Evolutionary conservation across 2,113 vertebrate genomes (phyloP), one percentile per base, ranked within the genome.

Genomic region (Pelobates fuscus): DNA sequence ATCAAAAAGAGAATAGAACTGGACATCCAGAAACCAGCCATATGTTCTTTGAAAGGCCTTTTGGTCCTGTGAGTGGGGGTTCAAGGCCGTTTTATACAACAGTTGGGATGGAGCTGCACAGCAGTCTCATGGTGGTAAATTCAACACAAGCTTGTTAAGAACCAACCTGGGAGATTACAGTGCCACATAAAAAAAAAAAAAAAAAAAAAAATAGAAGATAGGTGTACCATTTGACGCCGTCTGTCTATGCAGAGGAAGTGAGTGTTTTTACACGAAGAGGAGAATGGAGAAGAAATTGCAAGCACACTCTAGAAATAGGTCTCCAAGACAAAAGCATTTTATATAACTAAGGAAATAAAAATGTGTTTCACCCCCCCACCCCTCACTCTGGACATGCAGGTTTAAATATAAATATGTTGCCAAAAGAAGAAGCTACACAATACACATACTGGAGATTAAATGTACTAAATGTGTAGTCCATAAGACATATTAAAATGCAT

Each of bases 41-140:
- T 77, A 37, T 77, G 73, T 60, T 41, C 61, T 21, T 8, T 41
- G 15, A 15, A n/a, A n/a, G 18, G 60, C 64, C 73, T 32, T 77
- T 68, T 77, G 73, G 73, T 68, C 55, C 41, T n/a, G n/a, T 49
- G 12, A 37, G 32, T 5, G 32, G 32, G 32, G 5, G 32, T 3
- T 49, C 15, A 67, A 24, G 64, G 15, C 27, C 44, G 37, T 32
- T 72, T 67, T 67, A 67, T 27, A 67, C 29, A 18, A 26, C 21
- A 11, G 24, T 2, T 52, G 2, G 20, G 18, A 41, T 30, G 58
- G n/a, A 75, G 18, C n/a, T 30, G n/a, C 60, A 64, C 52, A 58
- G 44, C 3, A 30, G 5, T 17, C 52, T 8, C 52, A 15, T 15
- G 14, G 29, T 68, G 65, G 15, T 20, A 68, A 60, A 77, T 77